phyloP scores from a whole-genome alignment of 1,140 invertebrate species.

The Caenorhabditis latens region DNA sequence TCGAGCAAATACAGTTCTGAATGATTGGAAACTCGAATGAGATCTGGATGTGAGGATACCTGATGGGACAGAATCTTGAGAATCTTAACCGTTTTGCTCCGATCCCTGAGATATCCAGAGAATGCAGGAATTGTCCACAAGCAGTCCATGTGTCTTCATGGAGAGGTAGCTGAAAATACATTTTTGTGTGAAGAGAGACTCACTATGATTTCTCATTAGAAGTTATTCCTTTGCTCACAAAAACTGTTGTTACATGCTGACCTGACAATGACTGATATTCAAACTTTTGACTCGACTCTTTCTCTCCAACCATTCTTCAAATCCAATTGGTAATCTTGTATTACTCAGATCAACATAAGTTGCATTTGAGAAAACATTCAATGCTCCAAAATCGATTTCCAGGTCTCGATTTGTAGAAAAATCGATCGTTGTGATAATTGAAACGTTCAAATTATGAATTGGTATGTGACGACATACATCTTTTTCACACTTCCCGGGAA shows the following conservation, averaged over 20 bases:
- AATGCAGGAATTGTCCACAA: conserved; percentile 60
- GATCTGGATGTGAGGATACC: not conserved
- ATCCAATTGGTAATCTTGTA: conserved; percentile 52
- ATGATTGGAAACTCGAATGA: not conserved
- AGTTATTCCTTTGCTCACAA: too few species aligned
- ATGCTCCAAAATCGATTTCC: conserved; percentile 55
- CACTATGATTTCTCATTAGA: too few species aligned
- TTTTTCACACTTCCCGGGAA: conserved; percentile 42
- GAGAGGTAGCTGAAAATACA: not conserved
- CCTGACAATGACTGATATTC: conserved; percentile 49
- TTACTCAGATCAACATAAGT: conserved; percentile 61
- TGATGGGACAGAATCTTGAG: conserved; percentile 57
- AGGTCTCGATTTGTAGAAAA: conserved; percentile 60
- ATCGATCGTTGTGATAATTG: conserved; percentile 55
- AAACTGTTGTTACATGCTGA: not conserved
- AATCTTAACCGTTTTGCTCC: conserved; percentile 45
- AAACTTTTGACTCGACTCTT: conserved; percentile 45
- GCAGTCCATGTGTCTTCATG: conserved; percentile 59
- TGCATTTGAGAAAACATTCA: conserved; percentile 56
- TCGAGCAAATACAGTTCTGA: conserved; percentile 21
- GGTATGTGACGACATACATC: conserved; percentile 49
- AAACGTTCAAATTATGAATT: conserved; percentile 24
- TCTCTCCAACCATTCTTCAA: conserved; percentile 55
- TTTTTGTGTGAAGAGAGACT: not conserved
- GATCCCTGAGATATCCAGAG: conserved; percentile 62